A percentile compares a stretch with the other conserved stretches of the same genome.
Conservation (phyloP, 1,140 invertebrate species). For the Contarinia nasturtii region DNA sequence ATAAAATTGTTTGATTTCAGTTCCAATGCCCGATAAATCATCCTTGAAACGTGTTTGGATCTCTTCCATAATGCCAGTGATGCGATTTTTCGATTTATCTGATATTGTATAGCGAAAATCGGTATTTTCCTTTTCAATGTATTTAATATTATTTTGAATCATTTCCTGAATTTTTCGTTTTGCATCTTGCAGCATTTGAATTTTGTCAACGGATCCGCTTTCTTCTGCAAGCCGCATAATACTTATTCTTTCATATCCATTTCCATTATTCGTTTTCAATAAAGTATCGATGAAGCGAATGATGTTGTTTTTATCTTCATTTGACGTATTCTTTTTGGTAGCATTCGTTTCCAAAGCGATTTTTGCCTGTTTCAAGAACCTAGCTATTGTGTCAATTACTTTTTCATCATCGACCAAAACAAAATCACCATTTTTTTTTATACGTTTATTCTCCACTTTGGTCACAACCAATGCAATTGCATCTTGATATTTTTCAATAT, state of each 20-base stretch:
- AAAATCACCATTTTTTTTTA: background rate
- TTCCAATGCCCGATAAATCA: background rate
- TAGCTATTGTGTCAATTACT: background rate
- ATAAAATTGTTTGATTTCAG: background rate
- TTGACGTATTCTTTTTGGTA: too few relatives aligned
- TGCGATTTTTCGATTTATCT: background rate
- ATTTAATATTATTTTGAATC: background rate
- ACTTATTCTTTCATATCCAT: background rate
- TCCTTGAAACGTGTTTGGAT: background rate
- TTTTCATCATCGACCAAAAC: background rate
- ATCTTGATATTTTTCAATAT: background rate
- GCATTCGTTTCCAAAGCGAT: background rate
- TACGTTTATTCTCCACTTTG: background rate
- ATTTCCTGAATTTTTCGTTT: background rate
- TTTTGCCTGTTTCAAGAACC: background rate
- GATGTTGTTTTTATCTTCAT: background rate
- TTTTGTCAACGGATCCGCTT: background rate
- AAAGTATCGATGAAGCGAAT: background rate
- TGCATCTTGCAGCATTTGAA: background rate
- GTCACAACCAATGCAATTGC: background rate
- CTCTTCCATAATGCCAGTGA: background rate
- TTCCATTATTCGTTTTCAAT: background rate
- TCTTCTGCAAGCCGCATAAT: background rate
- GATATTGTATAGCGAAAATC: background rate
- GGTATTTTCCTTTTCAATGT: background rate